These are phyloP conservation scores for Phenganax subtilis DNA, from an alignment of 92 coral and sea anemone genomes.

Conservation along the genomic window DNA sequence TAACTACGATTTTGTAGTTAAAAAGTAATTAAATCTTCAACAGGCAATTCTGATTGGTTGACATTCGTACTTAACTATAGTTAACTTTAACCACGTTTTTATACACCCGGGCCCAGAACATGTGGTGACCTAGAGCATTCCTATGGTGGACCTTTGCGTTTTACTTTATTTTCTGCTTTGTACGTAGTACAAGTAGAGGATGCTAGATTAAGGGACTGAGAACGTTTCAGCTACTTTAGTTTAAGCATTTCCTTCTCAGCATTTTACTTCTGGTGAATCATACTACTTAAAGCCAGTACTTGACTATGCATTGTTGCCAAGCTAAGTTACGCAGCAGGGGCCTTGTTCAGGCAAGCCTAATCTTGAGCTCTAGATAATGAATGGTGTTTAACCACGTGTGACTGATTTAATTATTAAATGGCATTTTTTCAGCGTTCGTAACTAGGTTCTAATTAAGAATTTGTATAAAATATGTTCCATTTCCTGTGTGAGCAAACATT, in stretches of 20 bases:
- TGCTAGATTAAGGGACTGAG: no score
- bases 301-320: not conserved
- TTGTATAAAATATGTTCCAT: not conserved
- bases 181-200: no score
- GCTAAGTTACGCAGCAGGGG: slow-evolving; percentile 5
- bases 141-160: no score
- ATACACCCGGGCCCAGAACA: no score
- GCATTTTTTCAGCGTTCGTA: not conserved
- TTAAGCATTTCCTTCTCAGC: not conserved
- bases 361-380: slow-evolving; percentile 6
- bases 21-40: no score
- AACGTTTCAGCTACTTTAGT: no score
- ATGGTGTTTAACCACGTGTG: slow-evolving; percentile 14
- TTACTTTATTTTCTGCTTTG: no score
- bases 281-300: not conserved
- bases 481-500: slow-evolving; percentile 20
- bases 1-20: no score
- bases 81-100: no score
- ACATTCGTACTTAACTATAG: no score
- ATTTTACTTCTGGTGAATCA: not conserved
- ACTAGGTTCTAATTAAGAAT: slow-evolving; percentile 1
- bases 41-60: no score
- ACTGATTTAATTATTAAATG: slow-evolving; percentile 8
- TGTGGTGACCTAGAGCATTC: no score
- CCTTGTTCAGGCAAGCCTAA: slow-evolving; percentile 18